Evolutionary conservation across 2,113 vertebrate genomes (phyloP).

Genomic region (Ammospiza nelsoni): DNA sequence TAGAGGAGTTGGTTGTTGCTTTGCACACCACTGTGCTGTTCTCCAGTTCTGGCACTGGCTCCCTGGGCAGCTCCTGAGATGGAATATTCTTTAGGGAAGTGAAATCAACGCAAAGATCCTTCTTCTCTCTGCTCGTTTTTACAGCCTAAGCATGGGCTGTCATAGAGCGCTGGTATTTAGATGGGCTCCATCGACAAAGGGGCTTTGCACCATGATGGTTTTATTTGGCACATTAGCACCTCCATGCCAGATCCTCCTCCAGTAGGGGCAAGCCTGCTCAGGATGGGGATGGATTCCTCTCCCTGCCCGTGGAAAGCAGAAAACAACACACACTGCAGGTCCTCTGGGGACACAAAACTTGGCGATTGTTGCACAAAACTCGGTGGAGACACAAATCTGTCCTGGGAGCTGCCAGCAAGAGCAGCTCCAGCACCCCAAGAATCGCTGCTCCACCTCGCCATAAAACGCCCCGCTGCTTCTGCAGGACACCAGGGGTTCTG

Average conservation of each 20-base stretch:
- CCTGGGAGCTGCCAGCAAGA: background rate
- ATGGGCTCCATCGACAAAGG: background rate
- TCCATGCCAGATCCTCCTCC: background rate
- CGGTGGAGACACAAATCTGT: background rate
- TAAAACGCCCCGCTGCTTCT: background rate
- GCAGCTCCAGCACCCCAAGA: background rate
- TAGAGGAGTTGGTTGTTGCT: background rate
- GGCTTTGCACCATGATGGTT: background rate
- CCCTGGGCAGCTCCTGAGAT: background rate
- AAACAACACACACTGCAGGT: background rate
- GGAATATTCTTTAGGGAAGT: background rate
- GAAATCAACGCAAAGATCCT: background rate
- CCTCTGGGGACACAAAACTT: accelerated
- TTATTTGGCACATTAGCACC: constrained; percentile 13
- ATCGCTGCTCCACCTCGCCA: accelerated
- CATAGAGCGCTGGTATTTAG: background rate
- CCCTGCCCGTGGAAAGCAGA: background rate
- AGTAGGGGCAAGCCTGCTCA: accelerated
- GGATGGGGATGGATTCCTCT: background rate
- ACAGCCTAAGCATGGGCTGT: background rate
- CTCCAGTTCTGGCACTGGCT: accelerated
- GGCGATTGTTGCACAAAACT: background rate
- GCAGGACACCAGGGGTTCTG: background rate
- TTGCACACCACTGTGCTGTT: background rate
- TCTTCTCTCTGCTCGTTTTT: background rate